Evolutionary conservation across 1,140 invertebrate species (phyloP).

Genomic region (Pogonognathellus flavescens): DNA sequence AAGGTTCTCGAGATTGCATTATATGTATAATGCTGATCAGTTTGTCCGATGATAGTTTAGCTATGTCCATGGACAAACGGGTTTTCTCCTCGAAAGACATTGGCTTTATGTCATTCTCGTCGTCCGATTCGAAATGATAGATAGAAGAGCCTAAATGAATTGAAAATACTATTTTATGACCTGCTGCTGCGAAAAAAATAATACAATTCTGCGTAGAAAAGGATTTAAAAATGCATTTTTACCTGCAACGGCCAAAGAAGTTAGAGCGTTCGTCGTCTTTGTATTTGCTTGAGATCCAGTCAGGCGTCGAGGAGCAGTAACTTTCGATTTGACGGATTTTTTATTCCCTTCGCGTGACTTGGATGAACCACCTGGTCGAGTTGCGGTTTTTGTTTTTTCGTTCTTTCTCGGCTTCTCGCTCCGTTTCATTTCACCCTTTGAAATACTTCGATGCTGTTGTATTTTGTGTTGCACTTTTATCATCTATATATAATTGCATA

Average conservation of each 20-base stretch:
- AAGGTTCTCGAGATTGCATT: conserved; percentile 97
- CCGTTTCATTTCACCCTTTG: conserved; percentile 81
- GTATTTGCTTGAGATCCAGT: conserved; percentile 73
- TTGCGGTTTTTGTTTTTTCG: conserved; percentile 69
- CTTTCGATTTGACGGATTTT: conserved; percentile 69
- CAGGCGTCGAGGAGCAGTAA: conserved; percentile 73
- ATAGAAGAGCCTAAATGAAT: no score
- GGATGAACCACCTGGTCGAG: conserved; percentile 17
- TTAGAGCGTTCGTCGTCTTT: conserved; percentile 73
- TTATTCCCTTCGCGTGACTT: conserved; percentile 68
- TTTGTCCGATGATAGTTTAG: conserved; percentile 98
- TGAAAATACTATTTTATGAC: background rate
- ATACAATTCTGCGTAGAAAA: no score
- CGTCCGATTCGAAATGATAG: conserved; percentile 87
- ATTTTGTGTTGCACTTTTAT: conserved; percentile 93
- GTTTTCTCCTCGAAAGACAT: conserved; percentile 99
- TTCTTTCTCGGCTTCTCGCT: conserved; percentile 80
- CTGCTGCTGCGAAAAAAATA: background rate
- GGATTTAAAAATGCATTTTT: background rate
- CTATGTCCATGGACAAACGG: conserved; percentile 98
- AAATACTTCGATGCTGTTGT: conserved; percentile 84
- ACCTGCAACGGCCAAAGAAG: background rate
- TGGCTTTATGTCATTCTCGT: conserved; percentile 96
- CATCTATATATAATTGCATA: conserved; percentile 75
- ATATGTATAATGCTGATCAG: conserved; percentile 98